These are phyloP conservation scores for Drosophila pandora DNA, from an alignment of 1,140 invertebrate genomes.

Conservation along the genomic window DNA sequence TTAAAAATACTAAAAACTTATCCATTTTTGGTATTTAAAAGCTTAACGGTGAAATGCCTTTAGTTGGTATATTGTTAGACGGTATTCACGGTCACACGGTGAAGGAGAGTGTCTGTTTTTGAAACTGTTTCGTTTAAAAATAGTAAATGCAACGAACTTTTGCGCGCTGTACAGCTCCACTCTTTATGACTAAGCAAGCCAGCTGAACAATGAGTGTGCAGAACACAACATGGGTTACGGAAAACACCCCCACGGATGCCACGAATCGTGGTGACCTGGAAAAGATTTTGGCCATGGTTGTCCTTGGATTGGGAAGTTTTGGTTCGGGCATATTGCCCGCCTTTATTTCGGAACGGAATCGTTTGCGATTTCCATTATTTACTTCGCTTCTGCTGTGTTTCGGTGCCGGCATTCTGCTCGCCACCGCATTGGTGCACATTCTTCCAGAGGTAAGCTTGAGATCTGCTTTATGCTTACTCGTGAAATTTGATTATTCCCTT, in stretches of 20 bases:
- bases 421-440: constrained; percentile 92
- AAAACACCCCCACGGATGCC: neutral
- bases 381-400: constrained; percentile 90
- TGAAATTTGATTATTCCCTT: constrained; percentile 5
- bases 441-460: constrained; percentile 89
- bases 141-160: constrained; percentile 59
- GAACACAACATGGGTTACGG: constrained; percentile 19
- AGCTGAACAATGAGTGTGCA: constrained; percentile 39
- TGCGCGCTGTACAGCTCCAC: neutral
- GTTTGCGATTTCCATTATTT: constrained; percentile 85
- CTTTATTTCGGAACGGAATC: constrained; percentile 85
- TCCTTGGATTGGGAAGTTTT: constrained; percentile 88
- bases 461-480: neutral
- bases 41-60: too few species aligned
- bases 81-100: neutral
- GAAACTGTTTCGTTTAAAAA: constrained; percentile 43
- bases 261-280: constrained; percentile 83
- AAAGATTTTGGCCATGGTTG: constrained; percentile 89
- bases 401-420: constrained; percentile 93
- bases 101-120: constrained; percentile 12
- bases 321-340: constrained; percentile 88
- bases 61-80: neutral
- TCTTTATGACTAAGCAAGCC: constrained; percentile 43
- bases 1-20: neutral
- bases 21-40: neutral